Evolutionary conservation across 1,140 invertebrate species (phyloP), one percentile per base, ranked within the genome.

Genomic region (Cecropterus lyciades): DNA sequence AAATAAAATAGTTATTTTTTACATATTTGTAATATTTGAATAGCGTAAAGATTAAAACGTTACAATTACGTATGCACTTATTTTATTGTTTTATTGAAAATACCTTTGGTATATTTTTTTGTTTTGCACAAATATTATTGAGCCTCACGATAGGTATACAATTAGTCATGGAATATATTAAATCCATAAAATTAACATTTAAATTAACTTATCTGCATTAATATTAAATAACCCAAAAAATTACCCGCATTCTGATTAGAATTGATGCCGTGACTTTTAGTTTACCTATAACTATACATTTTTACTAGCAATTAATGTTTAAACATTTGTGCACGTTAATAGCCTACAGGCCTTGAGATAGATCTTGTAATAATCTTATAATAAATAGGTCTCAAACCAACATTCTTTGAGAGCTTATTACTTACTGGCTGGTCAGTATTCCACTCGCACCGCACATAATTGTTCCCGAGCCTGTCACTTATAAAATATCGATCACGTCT

Each of bases 401-500:
- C 57, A 16, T 48, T 49, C 33, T 42, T 45, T 37, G 17, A 20
- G 40, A 63, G 17, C 59, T 51, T 63, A 33, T n/a, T n/a, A n/a
- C n/a, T 63, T 63, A 51, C 33, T 7, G 33, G 30, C 59, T 63
- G 59, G 59, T 63, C 46, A 63, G 49, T 63, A 63, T 63, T 63
- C 46, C 33, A 51, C 16, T 51, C 30, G 59, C 59, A 46, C 16
- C 45, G 46, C 46, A 51, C 59, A 27, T 63, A 63, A 63, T 63
- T 42, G 59, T 63, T 51, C 59, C 46, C 5, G 42, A 14, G 33
- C 59, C 59, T 63, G 59, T 63, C 59, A 63, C 59, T 63, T 63
- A 42, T 63, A 63, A 72, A 72, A 68, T 70, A 78, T 78, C 75
- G 73, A 78, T 70, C 64, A 51, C 55, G 43, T 67, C 67, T 75